Base-by-base conservation (phyloP, 2,113 vertebrate species). In the Opisthocomus hoazin region DNA sequence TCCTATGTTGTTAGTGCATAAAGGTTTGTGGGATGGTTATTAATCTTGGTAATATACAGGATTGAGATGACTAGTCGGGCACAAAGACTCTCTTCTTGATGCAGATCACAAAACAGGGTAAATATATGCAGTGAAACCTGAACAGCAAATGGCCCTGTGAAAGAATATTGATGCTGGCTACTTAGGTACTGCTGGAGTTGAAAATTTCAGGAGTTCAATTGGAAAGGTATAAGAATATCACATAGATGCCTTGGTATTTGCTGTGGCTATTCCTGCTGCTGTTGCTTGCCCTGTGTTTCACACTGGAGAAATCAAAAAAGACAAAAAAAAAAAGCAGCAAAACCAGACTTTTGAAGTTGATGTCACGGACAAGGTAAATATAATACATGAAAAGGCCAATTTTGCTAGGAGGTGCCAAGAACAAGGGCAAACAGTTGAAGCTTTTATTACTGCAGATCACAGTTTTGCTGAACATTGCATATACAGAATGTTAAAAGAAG, bases 391-490 rank as follows among this genome's bases (percentile, higher is more conserved):
- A 97, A 96, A 93, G 82, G 89, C 70, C 84, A 77, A 87, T 90
- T 94, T 90, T 94, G 75, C 78, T 88, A 88, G 65, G 84, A 96
- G 91, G 63, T 93, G 93, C 94, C 87, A 94, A 94, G 85, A 96
- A 90, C 92, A 95, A 96, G 78, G 90, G 78, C 84, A 80, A 90
- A 81, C 63, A 85, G 87, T 45, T 85, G 84, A 95, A 95, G 93
- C 58, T 93, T 96, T 96, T 96, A 95, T 95, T 95, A 83, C 75
- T 94, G 90, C 82, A 86, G 91, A 93, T 95, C 95, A 89, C 69
- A 94, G 63, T 96, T 97, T 96, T 95, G 95, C 95, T 96, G 95
- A 96, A 96, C 75, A 85, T 63, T 77, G 94, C 91, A 96, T 50
- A 94, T 91, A 83, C 50, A 27, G 91, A 91, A 91, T 83, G 58